These are phyloP conservation scores for Drosophila meridionalis DNA, from an alignment of 2,888 invertebrate species.

Conservation along the genomic window DNA sequence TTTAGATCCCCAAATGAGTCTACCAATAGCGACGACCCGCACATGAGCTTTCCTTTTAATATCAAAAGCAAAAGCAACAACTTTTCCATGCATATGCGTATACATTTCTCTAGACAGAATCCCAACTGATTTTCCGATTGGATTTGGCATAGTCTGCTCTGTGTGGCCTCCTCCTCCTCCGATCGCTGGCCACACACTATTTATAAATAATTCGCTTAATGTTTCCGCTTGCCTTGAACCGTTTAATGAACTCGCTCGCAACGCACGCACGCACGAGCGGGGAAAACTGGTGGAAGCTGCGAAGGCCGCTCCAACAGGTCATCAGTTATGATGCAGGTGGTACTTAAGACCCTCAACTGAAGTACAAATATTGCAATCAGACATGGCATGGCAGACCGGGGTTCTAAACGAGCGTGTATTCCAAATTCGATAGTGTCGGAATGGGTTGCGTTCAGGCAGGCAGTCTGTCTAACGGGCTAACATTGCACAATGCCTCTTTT, in stretches of 20 bases:
- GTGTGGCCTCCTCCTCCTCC: conserved; percentile 1
- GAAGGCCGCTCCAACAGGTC: neutral
- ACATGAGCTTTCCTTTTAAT: conserved; percentile 33
- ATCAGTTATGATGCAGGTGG: neutral
- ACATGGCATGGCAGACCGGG: no score
- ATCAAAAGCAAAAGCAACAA: conserved; percentile 28
- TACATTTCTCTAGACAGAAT: neutral
- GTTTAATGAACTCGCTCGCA: conserved; percentile 69
- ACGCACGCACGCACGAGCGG: conserved; percentile 14
- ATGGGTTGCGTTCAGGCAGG: no score
- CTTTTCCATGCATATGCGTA: neutral
- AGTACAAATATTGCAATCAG: conserved; percentile 1
- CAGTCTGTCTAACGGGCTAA: no score
- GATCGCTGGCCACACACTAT: conserved; percentile 56
- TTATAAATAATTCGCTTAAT: conserved; percentile 75
- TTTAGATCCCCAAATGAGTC: neutral
- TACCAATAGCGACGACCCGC: neutral
- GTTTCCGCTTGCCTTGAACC: conserved; percentile 80
- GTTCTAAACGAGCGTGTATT: no score
- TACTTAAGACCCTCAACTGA: no score
- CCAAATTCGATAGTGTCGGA: no score
- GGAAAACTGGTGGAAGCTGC: neutral
- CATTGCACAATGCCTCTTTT: no score
- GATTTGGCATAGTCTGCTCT: conserved; percentile 25
- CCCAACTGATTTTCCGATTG: conserved; percentile 34